These are phyloP conservation scores for Vombatus ursinus DNA, from an alignment of 2,113 vertebrate species.

Conservation along the genomic window DNA sequence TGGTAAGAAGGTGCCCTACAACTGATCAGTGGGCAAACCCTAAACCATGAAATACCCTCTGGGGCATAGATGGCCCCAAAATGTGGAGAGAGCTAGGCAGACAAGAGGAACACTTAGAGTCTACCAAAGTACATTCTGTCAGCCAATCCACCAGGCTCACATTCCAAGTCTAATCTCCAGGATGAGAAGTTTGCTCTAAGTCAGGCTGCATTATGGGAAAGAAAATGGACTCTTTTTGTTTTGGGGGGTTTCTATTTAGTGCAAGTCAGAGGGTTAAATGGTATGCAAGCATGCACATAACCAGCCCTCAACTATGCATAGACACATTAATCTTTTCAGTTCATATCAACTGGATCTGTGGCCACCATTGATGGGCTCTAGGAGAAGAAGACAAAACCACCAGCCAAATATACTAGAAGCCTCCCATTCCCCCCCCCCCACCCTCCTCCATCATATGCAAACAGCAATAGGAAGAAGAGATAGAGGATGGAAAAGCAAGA, in stretches of 20 bases:
- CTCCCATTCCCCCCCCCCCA: neutral
- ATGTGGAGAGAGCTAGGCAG: neutral
- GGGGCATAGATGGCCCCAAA: neutral
- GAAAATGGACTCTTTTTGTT: neutral
- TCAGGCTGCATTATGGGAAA: neutral
- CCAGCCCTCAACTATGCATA: slow-evolving; percentile 50
- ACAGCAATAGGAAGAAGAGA: neutral
- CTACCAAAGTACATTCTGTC: neutral
- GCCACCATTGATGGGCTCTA: slow-evolving; percentile 38
- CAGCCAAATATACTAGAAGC: neutral
- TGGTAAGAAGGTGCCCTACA: neutral
- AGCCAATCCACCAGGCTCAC: neutral
- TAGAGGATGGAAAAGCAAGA: neutral
- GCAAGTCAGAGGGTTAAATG: slow-evolving; percentile 3
- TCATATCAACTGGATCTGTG: slow-evolving; percentile 12
- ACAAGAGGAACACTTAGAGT: neutral
- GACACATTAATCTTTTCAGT: slow-evolving; percentile 35
- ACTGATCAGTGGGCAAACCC: neutral
- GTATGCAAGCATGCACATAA: neutral
- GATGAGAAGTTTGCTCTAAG: neutral
- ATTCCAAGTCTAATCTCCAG: neutral
- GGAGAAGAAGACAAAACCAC: neutral
- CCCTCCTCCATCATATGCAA: neutral
- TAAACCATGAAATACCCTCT: neutral
- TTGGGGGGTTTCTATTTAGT: neutral